These are phyloP conservation scores for Nasua narica DNA, from an alignment of 2,797 vertebrate genomes.

Conservation along the genomic window DNA sequence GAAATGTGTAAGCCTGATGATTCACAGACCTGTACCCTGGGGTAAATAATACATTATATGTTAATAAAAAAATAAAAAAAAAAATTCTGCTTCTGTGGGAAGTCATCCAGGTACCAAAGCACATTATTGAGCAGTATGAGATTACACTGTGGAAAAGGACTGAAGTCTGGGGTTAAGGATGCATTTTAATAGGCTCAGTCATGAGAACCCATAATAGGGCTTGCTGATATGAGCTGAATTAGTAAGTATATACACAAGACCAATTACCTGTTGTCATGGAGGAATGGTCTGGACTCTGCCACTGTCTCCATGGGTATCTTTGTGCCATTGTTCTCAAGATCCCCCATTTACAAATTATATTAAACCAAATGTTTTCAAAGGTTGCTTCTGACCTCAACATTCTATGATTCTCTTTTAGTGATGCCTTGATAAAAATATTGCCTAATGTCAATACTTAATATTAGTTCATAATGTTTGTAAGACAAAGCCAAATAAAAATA, in stretches of 20 bases:
- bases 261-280: conserved; percentile 35
- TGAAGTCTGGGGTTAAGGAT: background rate
- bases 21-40: no score
- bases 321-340: conserved; percentile 13
- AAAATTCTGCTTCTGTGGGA: background rate
- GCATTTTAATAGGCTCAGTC: background rate
- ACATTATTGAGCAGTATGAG: conserved; percentile 15
- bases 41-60: no score
- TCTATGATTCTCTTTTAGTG: background rate
- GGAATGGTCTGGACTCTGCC: background rate
- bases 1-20: no score
- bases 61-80: no score
- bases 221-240: conserved; percentile 25
- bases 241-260: background rate
- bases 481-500: background rate
- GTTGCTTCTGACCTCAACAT: background rate
- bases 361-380: conserved; percentile 39
- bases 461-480: background rate
- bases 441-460: background rate
- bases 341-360: background rate
- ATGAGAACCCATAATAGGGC: background rate
- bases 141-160: background rate
- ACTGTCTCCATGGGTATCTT: background rate
- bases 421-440: conserved; percentile 25
- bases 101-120: background rate